Conservation (phyloP, 2,113 vertebrate genomes). For the Jaculus jaculus region DNA sequence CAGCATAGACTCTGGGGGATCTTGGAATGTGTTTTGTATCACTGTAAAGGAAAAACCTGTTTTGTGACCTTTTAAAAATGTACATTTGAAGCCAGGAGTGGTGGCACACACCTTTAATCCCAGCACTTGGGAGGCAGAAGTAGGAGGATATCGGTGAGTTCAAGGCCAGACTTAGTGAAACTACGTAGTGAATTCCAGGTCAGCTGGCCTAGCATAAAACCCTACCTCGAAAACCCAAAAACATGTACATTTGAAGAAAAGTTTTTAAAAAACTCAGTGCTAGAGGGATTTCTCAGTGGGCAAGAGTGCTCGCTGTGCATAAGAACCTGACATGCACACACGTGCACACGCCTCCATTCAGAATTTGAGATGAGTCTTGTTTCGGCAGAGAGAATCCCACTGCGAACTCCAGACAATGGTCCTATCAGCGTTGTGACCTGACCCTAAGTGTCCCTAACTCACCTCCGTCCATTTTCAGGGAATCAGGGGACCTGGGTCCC, state of each 20-base stretch:
- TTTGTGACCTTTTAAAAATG: slow-evolving; percentile 74
- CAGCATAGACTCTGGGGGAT: slow-evolving; percentile 39
- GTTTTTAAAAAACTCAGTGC: too few species aligned
- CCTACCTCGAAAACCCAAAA: too few species aligned
- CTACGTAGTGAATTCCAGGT: too few species aligned
- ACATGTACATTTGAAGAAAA: too few species aligned
- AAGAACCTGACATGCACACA: background rate
- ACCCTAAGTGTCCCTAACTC: slow-evolving; percentile 58
- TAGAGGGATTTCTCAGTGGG: too few species aligned
- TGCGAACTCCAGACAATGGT: slow-evolving; percentile 59
- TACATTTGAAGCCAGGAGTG: slow-evolving; percentile 44
- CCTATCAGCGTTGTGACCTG: slow-evolving; percentile 62
- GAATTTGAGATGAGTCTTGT: slow-evolving; percentile 61
- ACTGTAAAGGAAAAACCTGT: slow-evolving; percentile 65
- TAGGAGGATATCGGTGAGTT: too few species aligned
- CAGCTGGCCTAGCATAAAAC: too few species aligned
- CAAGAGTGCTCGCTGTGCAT: background rate
- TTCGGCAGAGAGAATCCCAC: slow-evolving; percentile 47
- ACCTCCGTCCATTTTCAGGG: slow-evolving; percentile 62
- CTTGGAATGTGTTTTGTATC: slow-evolving; percentile 71
- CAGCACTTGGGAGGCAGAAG: too few species aligned
- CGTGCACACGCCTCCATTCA: slow-evolving; percentile 11
- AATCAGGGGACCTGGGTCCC: slow-evolving; percentile 50
- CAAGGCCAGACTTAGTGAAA: too few species aligned
- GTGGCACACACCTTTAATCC: too few species aligned